These are phyloP conservation scores for Periophthalmodon schlosseri DNA, from an alignment of 2,113 vertebrate species.

Conservation along the genomic window DNA sequence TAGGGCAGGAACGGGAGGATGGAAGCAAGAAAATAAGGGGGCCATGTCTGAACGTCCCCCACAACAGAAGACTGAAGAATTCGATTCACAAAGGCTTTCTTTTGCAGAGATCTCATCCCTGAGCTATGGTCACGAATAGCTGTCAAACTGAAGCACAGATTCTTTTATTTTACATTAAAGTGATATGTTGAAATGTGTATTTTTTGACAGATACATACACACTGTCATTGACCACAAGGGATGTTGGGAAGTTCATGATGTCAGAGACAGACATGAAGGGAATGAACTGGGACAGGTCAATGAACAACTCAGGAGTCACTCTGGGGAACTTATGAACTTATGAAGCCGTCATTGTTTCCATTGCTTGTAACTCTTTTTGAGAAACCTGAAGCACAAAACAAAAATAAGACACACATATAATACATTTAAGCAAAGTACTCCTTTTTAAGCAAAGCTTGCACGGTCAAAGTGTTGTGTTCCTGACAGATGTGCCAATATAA, in stretches of 20 bases:
- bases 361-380: slow-evolving; percentile 78
- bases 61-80: slow-evolving; percentile 83
- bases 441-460: not conserved
- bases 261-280: slow-evolving; percentile 89
- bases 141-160: slow-evolving; percentile 74
- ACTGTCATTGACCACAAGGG: slow-evolving; percentile 84
- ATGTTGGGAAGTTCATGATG: slow-evolving; percentile 84
- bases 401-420: not conserved
- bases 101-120: slow-evolving; percentile 85
- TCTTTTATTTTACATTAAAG: slow-evolving; percentile 2
- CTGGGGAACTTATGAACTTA: slow-evolving; percentile 84
- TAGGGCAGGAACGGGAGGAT: slow-evolving; percentile 83
- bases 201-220: slow-evolving; percentile 78
- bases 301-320: slow-evolving; percentile 87
- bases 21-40: slow-evolving; percentile 81
- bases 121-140: slow-evolving; percentile 85
- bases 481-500: too few relatives aligned
- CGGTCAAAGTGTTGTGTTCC: too few relatives aligned
- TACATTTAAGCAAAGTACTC: not conserved
- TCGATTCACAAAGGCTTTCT: slow-evolving; percentile 85
- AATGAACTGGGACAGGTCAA: slow-evolving; percentile 87
- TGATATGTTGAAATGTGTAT: not conserved
- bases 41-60: slow-evolving; percentile 85
- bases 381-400: slow-evolving; percentile 72
- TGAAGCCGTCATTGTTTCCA: slow-evolving; percentile 85